Evolutionary conservation across 1,140 invertebrate genomes (phyloP).

Genomic region (Drosophila lacertosa): DNA sequence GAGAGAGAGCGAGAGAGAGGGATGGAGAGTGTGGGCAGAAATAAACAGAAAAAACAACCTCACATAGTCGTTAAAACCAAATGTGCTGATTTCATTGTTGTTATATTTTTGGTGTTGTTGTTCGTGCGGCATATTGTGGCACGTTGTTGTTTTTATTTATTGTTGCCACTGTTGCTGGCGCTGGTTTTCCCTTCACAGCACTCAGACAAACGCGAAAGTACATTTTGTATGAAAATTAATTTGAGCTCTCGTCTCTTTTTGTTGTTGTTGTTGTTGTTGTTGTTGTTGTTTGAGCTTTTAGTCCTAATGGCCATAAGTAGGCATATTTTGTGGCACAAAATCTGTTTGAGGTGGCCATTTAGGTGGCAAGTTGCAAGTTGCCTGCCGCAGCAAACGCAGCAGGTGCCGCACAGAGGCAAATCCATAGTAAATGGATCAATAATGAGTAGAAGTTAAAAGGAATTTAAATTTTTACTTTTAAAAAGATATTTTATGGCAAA

Average conservation of each 20-base stretch:
- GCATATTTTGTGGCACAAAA: slow-evolving; percentile 54
- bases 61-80: slow-evolving; percentile 80
- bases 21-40: background rate
- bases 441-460: too few relatives aligned
- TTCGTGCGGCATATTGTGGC: slow-evolving; percentile 27
- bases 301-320: slow-evolving; percentile 75
- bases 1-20: background rate
- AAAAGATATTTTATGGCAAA: too few relatives aligned
- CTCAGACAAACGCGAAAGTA: slow-evolving; percentile 45
- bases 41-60: slow-evolving; percentile 28
- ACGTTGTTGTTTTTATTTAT: slow-evolving; percentile 44
- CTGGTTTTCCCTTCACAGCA: slow-evolving; percentile 1
- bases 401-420: slow-evolving; percentile 25
- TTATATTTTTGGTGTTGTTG: slow-evolving; percentile 24
- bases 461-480: too few relatives aligned
- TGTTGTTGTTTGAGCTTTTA: slow-evolving; percentile 64
- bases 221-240: slow-evolving; percentile 80
- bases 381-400: slow-evolving; percentile 4
- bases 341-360: slow-evolving; percentile 28
- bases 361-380: slow-evolving; percentile 1
- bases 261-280: slow-evolving; percentile 57
- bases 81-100: slow-evolving; percentile 78
- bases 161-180: slow-evolving; percentile 41
- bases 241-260: slow-evolving; percentile 70
- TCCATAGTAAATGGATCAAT: slow-evolving; percentile 25